A percentile compares a stretch with the other conserved stretches of the same genome.
Evolutionary conservation across 2,888 invertebrate genomes (phyloP).

Genomic region (Aromia moschata): DNA sequence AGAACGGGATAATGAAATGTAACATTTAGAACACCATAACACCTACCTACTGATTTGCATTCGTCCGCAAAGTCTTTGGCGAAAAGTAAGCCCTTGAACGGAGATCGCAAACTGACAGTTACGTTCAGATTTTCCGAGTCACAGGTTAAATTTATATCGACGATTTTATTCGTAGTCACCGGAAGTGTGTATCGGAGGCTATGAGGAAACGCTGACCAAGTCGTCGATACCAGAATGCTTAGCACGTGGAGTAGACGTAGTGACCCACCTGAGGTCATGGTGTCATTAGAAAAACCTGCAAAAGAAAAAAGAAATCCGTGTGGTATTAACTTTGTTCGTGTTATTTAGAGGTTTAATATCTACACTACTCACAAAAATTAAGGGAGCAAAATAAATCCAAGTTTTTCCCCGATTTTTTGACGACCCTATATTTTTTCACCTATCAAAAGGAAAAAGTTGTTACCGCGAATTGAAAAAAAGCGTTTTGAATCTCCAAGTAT

Average conservation of each 20-base stretch:
- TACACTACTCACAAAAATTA: no score
- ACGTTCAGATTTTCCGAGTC: slow-evolving; percentile 72
- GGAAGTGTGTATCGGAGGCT: slow-evolving; percentile 47
- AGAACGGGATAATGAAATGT: no score
- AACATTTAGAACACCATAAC: no score
- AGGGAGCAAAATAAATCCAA: no score
- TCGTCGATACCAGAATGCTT: slow-evolving; percentile 27
- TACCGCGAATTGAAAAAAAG: no score
- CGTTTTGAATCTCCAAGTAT: no score
- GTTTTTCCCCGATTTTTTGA: no score
- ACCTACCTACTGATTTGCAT: slow-evolving; percentile 72
- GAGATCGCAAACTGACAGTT: slow-evolving; percentile 68
- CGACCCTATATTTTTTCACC: no score
- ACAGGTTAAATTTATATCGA: slow-evolving; percentile 70
- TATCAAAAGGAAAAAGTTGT: no score
- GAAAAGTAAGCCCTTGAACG: slow-evolving; percentile 78
- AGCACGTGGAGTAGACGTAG: slow-evolving; percentile 32
- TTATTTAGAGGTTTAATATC: no score
- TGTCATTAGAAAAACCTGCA: slow-evolving; percentile 41
- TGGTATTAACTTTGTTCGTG: no score
- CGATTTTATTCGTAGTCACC: slow-evolving; percentile 65
- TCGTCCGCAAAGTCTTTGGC: slow-evolving; percentile 80
- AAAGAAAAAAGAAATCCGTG: no score
- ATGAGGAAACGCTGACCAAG: slow-evolving; percentile 46
- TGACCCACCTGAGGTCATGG: slow-evolving; percentile 31